Evolutionary conservation across 2,113 vertebrate species (phyloP), one percentile per base, ranked within the genome.

Genomic region (Trematocara stigmaticum): DNA sequence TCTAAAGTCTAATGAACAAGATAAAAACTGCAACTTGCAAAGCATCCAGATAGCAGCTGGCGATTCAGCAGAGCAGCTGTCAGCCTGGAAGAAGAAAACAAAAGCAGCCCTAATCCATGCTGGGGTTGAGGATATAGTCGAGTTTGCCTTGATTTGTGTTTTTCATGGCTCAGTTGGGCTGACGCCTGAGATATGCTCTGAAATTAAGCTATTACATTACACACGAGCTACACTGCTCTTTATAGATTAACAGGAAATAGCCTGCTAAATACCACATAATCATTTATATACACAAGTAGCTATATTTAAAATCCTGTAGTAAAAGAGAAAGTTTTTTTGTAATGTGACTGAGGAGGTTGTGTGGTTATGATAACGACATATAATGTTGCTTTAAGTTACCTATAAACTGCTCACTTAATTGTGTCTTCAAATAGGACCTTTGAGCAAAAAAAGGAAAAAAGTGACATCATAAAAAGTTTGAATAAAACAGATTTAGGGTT

Each of bases 121-220:
- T 4, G 64, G 86, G 35, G 84, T 34, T 49, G 86, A 34, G 42
- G 84, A 89, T 64, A 74, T 69, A 55, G 88, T 76, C 29, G 55
- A 61, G 87, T 82, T 79, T 40, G 53, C 55, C 52, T 64, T 51
- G 38, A 82, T 57, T 66, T 81, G 80, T 82, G 81, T 86, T 55
- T 82, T 80, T 78, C 10, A 26, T 82, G 93, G 91, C 91, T 94
- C 91, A 86, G 86, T 81, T 85, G 18, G 26, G 81, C 64, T 81
- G 85, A 79, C 2, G 86, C 87, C 89, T 87, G 88, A 93, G 80
- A 90, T 88, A 59, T 3, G 83, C 59, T 84, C 74, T 83, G 59
- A 93, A 79, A 49, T 59, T 12, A 91, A 81, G 53, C 88, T 87
- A 74, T 74, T 74, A 79, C 52, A 49, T 87, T 82, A 91, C 82